Evolutionary conservation across 2,113 vertebrate species (phyloP).

Genomic region (Datnioides undecimradiatus): DNA sequence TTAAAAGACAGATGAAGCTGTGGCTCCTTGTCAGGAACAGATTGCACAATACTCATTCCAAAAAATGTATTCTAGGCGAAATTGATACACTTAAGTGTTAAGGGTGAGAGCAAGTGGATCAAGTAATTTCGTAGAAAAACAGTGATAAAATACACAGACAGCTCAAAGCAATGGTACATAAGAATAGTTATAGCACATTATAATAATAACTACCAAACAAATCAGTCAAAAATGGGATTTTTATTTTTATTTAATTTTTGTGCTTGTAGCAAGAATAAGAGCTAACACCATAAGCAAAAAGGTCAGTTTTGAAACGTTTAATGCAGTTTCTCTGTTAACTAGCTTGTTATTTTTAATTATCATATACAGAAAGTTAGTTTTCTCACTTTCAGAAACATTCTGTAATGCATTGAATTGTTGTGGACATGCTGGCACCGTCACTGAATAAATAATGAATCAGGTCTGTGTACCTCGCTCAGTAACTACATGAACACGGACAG

Average conservation of each 20-base stretch:
- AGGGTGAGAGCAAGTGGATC: neutral
- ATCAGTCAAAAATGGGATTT: no score
- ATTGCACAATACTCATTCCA: neutral
- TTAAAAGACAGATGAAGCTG: conserved; percentile 18
- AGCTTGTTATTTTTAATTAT: no score
- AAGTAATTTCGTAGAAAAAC: conserved; percentile 5
- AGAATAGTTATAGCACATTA: neutral
- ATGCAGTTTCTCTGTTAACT: neutral
- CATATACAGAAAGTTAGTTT: neutral
- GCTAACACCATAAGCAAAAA: conserved; percentile 1
- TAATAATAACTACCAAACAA: neutral
- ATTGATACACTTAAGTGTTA: neutral
- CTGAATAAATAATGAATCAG: neutral
- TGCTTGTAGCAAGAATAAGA: neutral
- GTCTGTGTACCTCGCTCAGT: neutral
- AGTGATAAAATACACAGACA: conserved; percentile 1
- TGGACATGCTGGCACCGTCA: neutral
- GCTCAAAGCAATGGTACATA: conserved; percentile 16
- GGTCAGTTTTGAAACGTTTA: neutral
- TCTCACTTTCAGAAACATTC: no score
- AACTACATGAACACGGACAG: neutral
- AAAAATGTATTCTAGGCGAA: conserved; percentile 2
- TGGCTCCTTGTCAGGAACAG: conserved; percentile 1
- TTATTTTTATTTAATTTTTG: neutral
- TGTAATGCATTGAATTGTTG: conserved; percentile 1